Base-by-base conservation (phyloP, 2,888 invertebrate genomes). In the Diabrotica balteata region DNA sequence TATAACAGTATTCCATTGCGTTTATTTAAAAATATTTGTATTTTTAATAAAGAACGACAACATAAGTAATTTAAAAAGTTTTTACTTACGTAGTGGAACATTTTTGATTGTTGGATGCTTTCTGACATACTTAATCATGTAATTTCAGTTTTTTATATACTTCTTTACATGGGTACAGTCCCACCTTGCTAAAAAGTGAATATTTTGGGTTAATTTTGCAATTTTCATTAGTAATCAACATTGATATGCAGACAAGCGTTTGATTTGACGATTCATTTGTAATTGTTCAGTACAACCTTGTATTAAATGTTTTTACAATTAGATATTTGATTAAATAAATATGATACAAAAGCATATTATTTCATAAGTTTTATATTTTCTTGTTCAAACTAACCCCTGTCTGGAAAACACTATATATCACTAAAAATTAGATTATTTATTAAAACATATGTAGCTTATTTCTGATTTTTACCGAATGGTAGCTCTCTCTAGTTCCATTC, bases 181-280 rank as follows among this genome's bases (percentile, higher is more conserved):
- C 51, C 57, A 57, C 63, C 63, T 44, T 55, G 22, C 7, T 53
- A 43, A 63, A 63, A 43, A 62, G 63, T 43, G 51, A 10, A 8
- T 11, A 51, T 63, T 63, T 63, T 55, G 57, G 63, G 63, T 63
- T 57, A 57, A 44, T 63, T 63, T 63, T 63, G 57, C 57, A 63
- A 63, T 55, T 63, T 57, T 50, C 8, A 57, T 61, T 17, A 17
- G 44, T 53, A 46, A 46, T 32, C 43, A 53, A 61, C 32, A 57
- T 63, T 63, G 44, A 50, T 63, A 63, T 63, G 42, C 63, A 11
- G 17, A 57, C 52, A 7, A 57, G 22, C 49, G 17, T 50, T 46
- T 49, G 4, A 43, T 22, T 63, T 11, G 32, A 63, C 45, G 55
- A 57, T 57, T 43, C 32, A 10, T 57, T 63, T 63, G 63, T 63